Evolutionary conservation across 2,113 vertebrate species (phyloP).

Genomic region (Rutilus rutilus): DNA sequence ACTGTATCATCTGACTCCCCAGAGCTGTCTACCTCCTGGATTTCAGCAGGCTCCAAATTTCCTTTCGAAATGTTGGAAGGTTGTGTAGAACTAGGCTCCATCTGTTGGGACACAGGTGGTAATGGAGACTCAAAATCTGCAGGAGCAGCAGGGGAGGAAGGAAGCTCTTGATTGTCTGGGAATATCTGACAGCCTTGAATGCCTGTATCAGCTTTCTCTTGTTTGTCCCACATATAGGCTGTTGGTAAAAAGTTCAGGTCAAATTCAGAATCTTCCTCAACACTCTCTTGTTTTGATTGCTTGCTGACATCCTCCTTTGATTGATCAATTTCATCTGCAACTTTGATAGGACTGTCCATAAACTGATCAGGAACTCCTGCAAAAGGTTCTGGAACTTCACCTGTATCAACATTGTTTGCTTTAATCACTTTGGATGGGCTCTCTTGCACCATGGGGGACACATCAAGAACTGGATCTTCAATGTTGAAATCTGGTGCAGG

Average conservation of each 20-base stretch:
- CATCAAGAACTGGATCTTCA: conserved; percentile 61
- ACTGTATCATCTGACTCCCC: conserved; percentile 90
- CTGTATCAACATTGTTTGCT: conserved; percentile 51
- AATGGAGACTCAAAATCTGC: conserved; percentile 59
- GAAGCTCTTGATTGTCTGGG: conserved; percentile 30
- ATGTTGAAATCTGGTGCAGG: conserved; percentile 71
- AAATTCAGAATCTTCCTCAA: conserved; percentile 73
- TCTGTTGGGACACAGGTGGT: conserved; percentile 44
- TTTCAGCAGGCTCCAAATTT: conserved; percentile 65
- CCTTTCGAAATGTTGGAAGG: conserved; percentile 47
- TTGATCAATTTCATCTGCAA: conserved; percentile 30
- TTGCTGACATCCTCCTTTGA: conserved; percentile 53
- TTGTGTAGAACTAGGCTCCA: conserved; percentile 53
- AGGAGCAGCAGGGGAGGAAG: conserved; percentile 60
- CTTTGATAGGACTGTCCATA: conserved; percentile 67
- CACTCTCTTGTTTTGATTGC: conserved; percentile 57
- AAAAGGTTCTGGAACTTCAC: conserved; percentile 66
- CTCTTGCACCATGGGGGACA: conserved; percentile 45
- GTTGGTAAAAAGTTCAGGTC: conserved; percentile 79
- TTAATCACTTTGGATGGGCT: conserved; percentile 59
- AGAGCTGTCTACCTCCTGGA: conserved; percentile 83
- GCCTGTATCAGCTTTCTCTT: conserved; percentile 63
- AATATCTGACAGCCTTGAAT: conserved; percentile 45
- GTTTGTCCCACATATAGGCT: conserved; percentile 76
- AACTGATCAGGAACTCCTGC: conserved; percentile 73